Evolutionary conservation across 1,140 invertebrate genomes (phyloP).

Genomic region (Zaprionus vittiger): DNA sequence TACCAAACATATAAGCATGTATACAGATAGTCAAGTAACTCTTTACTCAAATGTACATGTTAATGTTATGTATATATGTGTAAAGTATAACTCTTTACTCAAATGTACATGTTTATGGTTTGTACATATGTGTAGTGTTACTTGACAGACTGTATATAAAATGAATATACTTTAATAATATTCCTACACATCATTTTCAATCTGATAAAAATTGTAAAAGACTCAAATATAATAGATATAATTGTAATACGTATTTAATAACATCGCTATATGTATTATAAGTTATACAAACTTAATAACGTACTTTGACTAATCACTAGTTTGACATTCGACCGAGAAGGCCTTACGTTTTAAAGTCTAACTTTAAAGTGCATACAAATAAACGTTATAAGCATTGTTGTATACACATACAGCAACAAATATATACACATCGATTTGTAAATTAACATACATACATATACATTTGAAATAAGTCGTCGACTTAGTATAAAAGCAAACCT

Average conservation of each 20-base stretch:
- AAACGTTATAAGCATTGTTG: conserved; percentile 14
- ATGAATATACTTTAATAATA: no score
- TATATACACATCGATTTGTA: conserved; percentile 11
- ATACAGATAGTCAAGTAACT: no score
- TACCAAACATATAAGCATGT: no score
- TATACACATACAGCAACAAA: not conserved
- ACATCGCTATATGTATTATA: conserved; percentile 32
- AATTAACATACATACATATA: conserved; percentile 24
- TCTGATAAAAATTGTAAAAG: conserved; percentile 7
- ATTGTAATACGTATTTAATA: conserved; percentile 34
- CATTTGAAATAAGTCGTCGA: conserved; percentile 17
- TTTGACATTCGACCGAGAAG: conserved; percentile 50
- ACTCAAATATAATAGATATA: conserved; percentile 24
- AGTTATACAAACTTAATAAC: conserved; percentile 45
- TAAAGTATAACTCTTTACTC: no score
- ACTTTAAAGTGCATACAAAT: conserved; percentile 31
- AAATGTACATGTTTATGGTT: no score
- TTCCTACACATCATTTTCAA: not conserved
- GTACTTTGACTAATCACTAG: conserved; percentile 44
- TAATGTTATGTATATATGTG: no score
- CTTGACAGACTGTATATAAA: no score
- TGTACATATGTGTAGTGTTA: no score
- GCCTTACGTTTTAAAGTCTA: conserved; percentile 51
- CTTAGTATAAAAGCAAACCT: conserved; percentile 72
- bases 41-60: no score